Percentiles rank a stretch among this genome's conserved stretches.
Evolutionary conservation across 2,888 invertebrate genomes (phyloP).

Genomic region (Orthonevra nobilis): DNA sequence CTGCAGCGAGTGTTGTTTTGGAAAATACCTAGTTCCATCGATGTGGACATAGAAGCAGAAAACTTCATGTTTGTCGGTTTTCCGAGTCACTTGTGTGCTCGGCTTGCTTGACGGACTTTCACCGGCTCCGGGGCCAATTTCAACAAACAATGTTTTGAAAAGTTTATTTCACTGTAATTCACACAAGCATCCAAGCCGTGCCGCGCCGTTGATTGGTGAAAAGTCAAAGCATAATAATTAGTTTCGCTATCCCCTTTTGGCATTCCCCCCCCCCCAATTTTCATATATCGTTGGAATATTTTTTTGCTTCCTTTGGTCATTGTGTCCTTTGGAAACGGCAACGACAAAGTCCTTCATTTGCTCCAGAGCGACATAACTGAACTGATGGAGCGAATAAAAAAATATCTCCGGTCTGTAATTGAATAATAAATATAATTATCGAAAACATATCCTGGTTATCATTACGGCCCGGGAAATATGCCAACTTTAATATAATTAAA

Average conservation of each 20-base stretch:
- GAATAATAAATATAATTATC: slow-evolving; percentile 65
- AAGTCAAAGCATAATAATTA: slow-evolving; percentile 57
- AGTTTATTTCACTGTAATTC: slow-evolving; percentile 53
- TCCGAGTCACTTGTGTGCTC: neutral
- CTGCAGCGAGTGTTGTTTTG: slow-evolving; percentile 20
- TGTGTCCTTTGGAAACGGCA: too few relatives aligned
- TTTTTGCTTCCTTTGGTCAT: slow-evolving; percentile 37
- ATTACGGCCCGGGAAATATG: slow-evolving; percentile 61
- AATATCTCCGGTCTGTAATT: slow-evolving; percentile 33
- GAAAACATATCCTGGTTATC: slow-evolving; percentile 60
- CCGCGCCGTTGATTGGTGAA: slow-evolving; percentile 50
- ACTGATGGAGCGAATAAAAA: neutral
- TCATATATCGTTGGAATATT: slow-evolving; percentile 18
- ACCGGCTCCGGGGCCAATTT: slow-evolving; percentile 30
- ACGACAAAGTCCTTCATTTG: slow-evolving; percentile 13
- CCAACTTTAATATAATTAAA: slow-evolving; percentile 68
- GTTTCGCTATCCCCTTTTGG: too few relatives aligned
- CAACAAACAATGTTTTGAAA: slow-evolving; percentile 45
- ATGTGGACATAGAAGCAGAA: slow-evolving; percentile 30
- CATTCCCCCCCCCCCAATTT: slow-evolving; percentile 5
- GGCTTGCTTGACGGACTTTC: slow-evolving; percentile 20
- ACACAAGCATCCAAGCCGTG: slow-evolving; percentile 35
- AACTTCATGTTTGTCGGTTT: neutral
- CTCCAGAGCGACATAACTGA: neutral
- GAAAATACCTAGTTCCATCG: slow-evolving; percentile 10